phyloP scores from a whole-genome alignment of 2,113 vertebrate genomes.

The Ceyx melanurus region DNA sequence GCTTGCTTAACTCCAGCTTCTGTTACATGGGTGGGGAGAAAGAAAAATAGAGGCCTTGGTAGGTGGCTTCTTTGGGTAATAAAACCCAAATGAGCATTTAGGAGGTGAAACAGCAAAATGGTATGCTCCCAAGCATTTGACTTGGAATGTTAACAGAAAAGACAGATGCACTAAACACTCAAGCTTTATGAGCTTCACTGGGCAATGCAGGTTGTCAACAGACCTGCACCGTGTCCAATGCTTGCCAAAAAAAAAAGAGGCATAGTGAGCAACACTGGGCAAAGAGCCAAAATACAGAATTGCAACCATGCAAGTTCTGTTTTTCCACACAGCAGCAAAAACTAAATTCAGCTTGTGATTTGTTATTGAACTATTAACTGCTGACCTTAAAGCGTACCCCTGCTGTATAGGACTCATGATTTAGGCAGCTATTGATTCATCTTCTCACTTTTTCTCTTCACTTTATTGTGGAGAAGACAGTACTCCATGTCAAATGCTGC shows the following conservation, averaged over 20 bases:
- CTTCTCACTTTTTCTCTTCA: constrained; percentile 19
- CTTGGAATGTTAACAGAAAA: neutral
- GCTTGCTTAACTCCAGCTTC: neutral
- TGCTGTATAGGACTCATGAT: neutral
- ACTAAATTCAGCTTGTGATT: constrained; percentile 10
- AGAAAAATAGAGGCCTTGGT: neutral
- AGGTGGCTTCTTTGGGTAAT: neutral
- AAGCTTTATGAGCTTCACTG: neutral
- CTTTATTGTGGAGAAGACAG: neutral
- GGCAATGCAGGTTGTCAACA: neutral
- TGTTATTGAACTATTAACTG: constrained; percentile 12
- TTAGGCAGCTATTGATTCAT: neutral
- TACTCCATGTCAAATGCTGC: neutral
- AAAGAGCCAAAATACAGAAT: neutral
- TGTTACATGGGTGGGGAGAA: neutral
- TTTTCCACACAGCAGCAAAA: constrained; percentile 22
- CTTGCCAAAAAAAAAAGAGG: neutral
- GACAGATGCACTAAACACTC: neutral
- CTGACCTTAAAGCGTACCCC: constrained; percentile 11
- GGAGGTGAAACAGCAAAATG: neutral
- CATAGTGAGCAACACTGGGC: neutral
- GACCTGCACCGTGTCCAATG: neutral
- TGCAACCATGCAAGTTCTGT: constrained; percentile 21
- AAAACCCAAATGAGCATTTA: neutral
- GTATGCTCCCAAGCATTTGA: neutral